phyloP scores from a whole-genome alignment of 2,888 invertebrate species.

The Teleogryllus oceanicus region DNA sequence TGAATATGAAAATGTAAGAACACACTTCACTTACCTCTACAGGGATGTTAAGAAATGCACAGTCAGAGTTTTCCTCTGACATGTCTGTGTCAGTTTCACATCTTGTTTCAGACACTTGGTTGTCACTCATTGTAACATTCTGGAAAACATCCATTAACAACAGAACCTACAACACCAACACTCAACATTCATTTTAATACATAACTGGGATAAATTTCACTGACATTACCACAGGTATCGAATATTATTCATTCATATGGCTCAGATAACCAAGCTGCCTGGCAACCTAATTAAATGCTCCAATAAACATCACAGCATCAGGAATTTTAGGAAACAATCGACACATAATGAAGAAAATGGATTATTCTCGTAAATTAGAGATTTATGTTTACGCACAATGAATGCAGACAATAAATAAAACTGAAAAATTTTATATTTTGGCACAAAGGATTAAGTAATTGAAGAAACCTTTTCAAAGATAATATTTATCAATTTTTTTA shows the following conservation, averaged over 20 bases:
- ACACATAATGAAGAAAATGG: constrained; percentile 39
- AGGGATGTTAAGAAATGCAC: constrained; percentile 23
- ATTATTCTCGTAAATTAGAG: too few relatives aligned
- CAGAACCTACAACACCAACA: too few relatives aligned
- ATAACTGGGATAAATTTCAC: not conserved
- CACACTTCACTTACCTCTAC: constrained; percentile 21
- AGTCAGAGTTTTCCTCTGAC: not conserved
- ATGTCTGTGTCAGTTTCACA: not conserved
- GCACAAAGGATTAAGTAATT: too few relatives aligned
- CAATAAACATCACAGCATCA: not conserved
- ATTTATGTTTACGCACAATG: too few relatives aligned
- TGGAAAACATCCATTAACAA: not conserved
- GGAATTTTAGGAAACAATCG: constrained; percentile 39
- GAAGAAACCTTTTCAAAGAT: too few relatives aligned
- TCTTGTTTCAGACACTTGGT: not conserved
- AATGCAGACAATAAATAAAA: too few relatives aligned
- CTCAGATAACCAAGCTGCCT: not conserved
- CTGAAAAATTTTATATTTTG: too few relatives aligned
- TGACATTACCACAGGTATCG: not conserved
- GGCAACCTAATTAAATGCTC: constrained; percentile 2
- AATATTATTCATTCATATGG: not conserved
- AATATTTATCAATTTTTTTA: too few relatives aligned
- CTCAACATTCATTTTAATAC: too few relatives aligned
- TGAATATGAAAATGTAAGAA: not conserved
- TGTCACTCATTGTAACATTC: constrained; percentile 6